Percentiles rank a stretch among this genome's conserved stretches.
These are phyloP conservation scores for Sarcophaga bullata DNA, from an alignment of 1,140 invertebrate species.

Conservation along the genomic window DNA sequence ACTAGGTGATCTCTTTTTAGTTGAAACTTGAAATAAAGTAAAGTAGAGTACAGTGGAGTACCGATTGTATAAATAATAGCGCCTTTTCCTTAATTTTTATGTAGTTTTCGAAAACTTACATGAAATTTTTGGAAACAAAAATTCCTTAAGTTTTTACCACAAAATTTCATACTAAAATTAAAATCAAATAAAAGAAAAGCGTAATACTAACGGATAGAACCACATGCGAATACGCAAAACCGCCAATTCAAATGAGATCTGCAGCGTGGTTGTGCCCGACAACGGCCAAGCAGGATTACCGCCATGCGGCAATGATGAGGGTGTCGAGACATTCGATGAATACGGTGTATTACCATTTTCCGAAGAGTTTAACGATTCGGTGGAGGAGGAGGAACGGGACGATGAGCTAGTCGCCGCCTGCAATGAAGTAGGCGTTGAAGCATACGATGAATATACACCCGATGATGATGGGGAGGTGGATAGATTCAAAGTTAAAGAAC, in stretches of 20 bases:
- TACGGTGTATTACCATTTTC: conserved; percentile 40
- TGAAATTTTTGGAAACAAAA: too few relatives aligned
- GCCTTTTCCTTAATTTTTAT: too few relatives aligned
- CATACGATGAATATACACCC: conserved; percentile 6
- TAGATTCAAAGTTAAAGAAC: neutral
- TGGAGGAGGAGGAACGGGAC: conserved; percentile 47
- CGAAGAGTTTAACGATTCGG: conserved; percentile 52
- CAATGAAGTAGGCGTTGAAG: conserved; percentile 42
- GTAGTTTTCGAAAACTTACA: too few relatives aligned
- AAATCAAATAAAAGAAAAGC: conserved; percentile 28
- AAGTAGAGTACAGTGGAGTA: too few relatives aligned
- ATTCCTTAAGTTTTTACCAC: too few relatives aligned
- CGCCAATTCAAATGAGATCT: conserved; percentile 47
- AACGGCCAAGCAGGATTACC: conserved; percentile 46
- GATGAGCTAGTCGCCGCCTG: conserved; percentile 42
- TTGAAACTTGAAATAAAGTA: too few relatives aligned
- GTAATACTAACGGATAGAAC: conserved; percentile 56
- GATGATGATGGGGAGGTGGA: conserved; percentile 37
- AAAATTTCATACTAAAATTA: neutral
- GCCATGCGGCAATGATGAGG: conserved; percentile 39
- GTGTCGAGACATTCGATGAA: conserved; percentile 43
- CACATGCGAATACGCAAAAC: conserved; percentile 51
- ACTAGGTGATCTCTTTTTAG: too few relatives aligned
- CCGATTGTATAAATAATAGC: too few relatives aligned
- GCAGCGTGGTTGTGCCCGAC: conserved; percentile 51